Evolutionary conservation across 1,140 invertebrate species (phyloP).

Genomic region (Lepidurus couesii): DNA sequence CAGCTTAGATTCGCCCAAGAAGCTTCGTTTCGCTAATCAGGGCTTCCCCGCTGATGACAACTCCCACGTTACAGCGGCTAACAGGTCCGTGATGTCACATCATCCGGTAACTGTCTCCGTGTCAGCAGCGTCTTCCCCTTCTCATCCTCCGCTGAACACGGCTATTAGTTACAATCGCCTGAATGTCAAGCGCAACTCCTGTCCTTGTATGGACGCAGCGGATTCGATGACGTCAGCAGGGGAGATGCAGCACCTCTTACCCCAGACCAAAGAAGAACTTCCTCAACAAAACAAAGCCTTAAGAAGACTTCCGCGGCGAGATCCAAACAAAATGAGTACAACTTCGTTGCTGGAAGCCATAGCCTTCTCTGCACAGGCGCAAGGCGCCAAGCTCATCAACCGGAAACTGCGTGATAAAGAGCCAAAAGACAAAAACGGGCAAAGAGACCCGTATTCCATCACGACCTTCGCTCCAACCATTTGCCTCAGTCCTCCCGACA

Average conservation of each 20-base stretch:
- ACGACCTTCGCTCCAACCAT: background rate
- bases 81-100: background rate
- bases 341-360: conserved; percentile 31
- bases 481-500: background rate
- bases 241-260: conserved; percentile 7
- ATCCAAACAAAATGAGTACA: conserved; percentile 31
- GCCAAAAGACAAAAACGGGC: background rate
- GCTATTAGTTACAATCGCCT: background rate
- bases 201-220: conserved; percentile 26
- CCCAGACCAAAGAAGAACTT: conserved; percentile 3
- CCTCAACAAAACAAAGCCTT: background rate
- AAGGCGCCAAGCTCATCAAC: conserved; percentile 13
- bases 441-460: background rate
- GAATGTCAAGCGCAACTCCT: conserved; percentile 29
- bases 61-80: background rate
- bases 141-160: background rate
- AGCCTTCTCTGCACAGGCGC: conserved; percentile 12
- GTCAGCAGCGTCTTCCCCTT: background rate
- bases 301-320: background rate
- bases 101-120: background rate
- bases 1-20: conserved; percentile 33
- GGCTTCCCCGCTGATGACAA: background rate
- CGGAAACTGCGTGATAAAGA: conserved; percentile 10
- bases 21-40: conserved; percentile 27
- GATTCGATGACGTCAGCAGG: conserved; percentile 16